Conservation (phyloP, 1,140 invertebrate species). For the Lepidurus packardi region DNA sequence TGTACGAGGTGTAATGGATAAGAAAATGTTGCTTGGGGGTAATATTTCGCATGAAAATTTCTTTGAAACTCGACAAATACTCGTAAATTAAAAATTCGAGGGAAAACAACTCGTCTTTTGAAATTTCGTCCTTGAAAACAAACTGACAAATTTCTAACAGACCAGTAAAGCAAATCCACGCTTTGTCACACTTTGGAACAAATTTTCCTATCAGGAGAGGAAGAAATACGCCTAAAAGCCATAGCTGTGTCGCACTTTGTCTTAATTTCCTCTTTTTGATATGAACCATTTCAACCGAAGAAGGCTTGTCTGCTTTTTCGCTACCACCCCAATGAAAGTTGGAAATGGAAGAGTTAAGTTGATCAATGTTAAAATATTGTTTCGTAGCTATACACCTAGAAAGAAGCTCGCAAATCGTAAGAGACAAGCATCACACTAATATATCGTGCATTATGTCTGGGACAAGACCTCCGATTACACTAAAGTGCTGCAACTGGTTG, state of each 20-base stretch:
- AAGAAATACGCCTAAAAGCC: conserved; percentile 23
- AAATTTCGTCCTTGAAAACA: conserved; percentile 31
- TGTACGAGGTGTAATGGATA: conserved; percentile 31
- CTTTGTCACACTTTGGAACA: conserved; percentile 28
- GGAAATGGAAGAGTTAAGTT: conserved; percentile 24
- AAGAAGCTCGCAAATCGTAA: conserved; percentile 24
- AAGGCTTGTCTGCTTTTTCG: conserved; percentile 31
- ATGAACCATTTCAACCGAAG: conserved; percentile 23
- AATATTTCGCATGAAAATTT: conserved; percentile 27
- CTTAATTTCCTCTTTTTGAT: conserved; percentile 28
- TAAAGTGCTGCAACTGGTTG: conserved; percentile 2
- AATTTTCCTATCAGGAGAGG: conserved; percentile 20
- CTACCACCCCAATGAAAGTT: conserved; percentile 30
- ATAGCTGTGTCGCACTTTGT: conserved; percentile 24
- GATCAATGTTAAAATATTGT: conserved; percentile 31
- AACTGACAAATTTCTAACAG: conserved; percentile 28
- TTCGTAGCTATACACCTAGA: not conserved
- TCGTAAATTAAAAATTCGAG: conserved; percentile 26
- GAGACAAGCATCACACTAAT: conserved; percentile 27
- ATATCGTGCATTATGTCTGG: not conserved
- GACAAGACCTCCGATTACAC: conserved; percentile 4
- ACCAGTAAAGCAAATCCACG: conserved; percentile 22
- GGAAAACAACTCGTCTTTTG: not conserved
- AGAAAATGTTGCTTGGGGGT: conserved; percentile 31
- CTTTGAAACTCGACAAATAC: conserved; percentile 27